Evolutionary conservation across 2,888 invertebrate species (phyloP).

Genomic region (Acleris literana): DNA sequence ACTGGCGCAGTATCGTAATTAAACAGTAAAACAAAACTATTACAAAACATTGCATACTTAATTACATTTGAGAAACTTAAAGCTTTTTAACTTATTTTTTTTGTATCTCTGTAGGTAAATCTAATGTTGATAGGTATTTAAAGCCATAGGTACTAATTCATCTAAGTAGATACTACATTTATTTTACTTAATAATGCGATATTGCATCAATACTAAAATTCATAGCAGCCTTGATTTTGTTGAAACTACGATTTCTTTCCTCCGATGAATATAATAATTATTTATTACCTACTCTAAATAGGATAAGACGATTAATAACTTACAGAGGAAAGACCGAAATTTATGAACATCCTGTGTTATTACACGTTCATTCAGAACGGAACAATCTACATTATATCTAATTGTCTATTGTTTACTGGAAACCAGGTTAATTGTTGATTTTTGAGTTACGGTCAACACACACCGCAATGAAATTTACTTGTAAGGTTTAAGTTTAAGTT

Average conservation of each 20-base stretch:
- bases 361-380: conserved; percentile 31
- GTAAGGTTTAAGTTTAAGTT: neutral
- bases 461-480: neutral
- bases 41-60: neutral
- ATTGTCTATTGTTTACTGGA: conserved; percentile 26
- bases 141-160: too few species aligned
- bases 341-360: neutral
- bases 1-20: conserved; percentile 32
- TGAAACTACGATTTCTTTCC: conserved; percentile 9
- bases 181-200: neutral
- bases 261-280: neutral
- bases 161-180: too few species aligned
- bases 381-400: conserved; percentile 25
- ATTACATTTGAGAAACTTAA: neutral
- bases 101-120: too few species aligned
- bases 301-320: neutral
- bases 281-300: neutral
- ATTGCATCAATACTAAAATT: neutral
- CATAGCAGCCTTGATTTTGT: conserved; percentile 19
- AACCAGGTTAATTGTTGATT: conserved; percentile 26
- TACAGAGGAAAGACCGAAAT: conserved; percentile 5
- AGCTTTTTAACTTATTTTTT: neutral
- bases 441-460: conserved; percentile 1
- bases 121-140: too few species aligned
- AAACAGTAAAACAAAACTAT: conserved; percentile 10